These are phyloP conservation scores for Cladorhizidae sp. DNA, from an alignment of 37 sponge, comb jelly and placozoan species.

Conservation along the genomic window DNA sequence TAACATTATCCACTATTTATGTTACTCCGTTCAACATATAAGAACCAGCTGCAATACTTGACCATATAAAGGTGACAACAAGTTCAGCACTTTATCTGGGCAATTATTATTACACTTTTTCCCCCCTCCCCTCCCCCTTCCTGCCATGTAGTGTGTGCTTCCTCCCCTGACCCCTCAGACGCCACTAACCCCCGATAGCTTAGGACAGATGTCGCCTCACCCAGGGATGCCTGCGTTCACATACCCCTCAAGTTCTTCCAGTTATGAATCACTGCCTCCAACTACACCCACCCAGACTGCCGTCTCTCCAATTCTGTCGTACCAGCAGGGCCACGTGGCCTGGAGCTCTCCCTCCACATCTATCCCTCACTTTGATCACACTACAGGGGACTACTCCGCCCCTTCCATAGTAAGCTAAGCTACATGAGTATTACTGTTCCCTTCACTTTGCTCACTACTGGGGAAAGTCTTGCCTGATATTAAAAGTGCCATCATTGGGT, in stretches of 20 bases:
- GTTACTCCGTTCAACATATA: no score
- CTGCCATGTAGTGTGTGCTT: slow-evolving; percentile 10
- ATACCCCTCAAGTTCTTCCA: slow-evolving; percentile 40
- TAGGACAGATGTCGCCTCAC: slow-evolving; percentile 68
- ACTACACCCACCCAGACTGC: slow-evolving; percentile 26
- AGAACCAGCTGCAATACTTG: no score
- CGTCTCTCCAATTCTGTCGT: slow-evolving; percentile 49
- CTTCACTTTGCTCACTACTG: no score
- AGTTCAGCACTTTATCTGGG: no score
- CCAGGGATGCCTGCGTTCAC: slow-evolving; percentile 48
- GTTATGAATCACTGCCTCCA: slow-evolving; percentile 27
- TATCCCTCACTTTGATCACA: slow-evolving; percentile 16
- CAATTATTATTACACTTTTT: no score
- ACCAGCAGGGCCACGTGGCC: slow-evolving; percentile 24
- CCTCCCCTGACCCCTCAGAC: slow-evolving; percentile 66
- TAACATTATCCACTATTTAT: no score
- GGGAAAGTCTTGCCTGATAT: no score
- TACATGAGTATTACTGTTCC: no score
- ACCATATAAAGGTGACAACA: no score
- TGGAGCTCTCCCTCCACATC: slow-evolving; percentile 13
- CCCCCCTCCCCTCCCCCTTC: not conserved
- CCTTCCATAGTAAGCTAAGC: slow-evolving; percentile 8
- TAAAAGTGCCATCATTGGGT: no score
- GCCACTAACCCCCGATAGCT: slow-evolving; percentile 61
- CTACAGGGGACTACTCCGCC: slow-evolving; percentile 6